phyloP scores from a whole-genome alignment of 2,888 invertebrate genomes.

The Clunio marinus region DNA sequence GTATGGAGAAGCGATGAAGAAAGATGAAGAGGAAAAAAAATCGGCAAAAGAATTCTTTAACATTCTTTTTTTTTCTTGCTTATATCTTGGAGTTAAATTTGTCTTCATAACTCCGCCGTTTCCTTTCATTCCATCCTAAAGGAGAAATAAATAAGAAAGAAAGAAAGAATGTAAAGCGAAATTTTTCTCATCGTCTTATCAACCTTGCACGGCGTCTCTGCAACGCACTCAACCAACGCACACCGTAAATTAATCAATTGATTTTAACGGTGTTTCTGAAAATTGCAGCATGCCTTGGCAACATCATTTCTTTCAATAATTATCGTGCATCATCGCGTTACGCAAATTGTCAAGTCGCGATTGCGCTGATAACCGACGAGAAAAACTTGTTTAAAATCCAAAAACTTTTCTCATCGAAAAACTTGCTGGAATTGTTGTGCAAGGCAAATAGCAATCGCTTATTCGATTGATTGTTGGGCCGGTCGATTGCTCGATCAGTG shows the following conservation, averaged over 20 bases:
- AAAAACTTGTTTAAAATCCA: constrained; percentile 2
- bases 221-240: neutral
- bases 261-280: constrained; percentile 6
- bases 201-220: neutral
- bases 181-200: neutral
- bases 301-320: constrained; percentile 29
- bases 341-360: constrained; percentile 23
- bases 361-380: constrained; percentile 17
- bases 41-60: constrained; percentile 26
- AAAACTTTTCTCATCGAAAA: constrained; percentile 9
- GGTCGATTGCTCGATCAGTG: neutral
- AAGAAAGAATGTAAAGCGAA: neutral
- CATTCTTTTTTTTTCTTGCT: no score
- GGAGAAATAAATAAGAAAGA: neutral
- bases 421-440: no score
- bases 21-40: neutral
- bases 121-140: neutral
- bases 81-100: constrained; percentile 24
- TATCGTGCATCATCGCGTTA: constrained; percentile 16
- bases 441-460: no score
- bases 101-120: constrained; percentile 8
- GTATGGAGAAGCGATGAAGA: neutral
- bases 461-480: no score
- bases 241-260: constrained; percentile 22
- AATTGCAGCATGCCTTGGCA: neutral